These are phyloP conservation scores for Vespertilio murinus DNA, from an alignment of 2,797 vertebrate genomes.

Conservation along the genomic window DNA sequence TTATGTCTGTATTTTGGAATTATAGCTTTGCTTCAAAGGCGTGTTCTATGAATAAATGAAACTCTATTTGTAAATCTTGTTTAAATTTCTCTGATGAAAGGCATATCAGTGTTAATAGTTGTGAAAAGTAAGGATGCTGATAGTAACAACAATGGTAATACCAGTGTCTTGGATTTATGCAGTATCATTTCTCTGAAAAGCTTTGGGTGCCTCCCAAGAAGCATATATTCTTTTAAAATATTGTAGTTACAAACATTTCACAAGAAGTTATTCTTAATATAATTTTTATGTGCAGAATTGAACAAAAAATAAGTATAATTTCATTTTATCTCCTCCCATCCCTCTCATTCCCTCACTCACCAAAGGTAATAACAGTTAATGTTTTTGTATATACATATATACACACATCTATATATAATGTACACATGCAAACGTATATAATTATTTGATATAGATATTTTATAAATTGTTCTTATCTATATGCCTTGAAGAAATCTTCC, in stretches of 20 bases:
- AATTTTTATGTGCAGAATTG: not conserved
- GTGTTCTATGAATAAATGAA: slow-evolving; percentile 62
- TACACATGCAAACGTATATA: not conserved
- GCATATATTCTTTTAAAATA: not conserved
- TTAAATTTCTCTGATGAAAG: slow-evolving; percentile 61
- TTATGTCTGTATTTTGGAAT: slow-evolving; percentile 68
- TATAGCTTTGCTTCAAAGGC: slow-evolving; percentile 57
- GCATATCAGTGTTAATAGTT: not conserved
- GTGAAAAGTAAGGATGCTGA: not conserved
- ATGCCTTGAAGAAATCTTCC: not conserved
- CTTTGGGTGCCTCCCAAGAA: not conserved
- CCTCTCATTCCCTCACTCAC: not conserved
- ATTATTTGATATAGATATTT: not conserved
- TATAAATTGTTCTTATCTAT: slow-evolving; percentile 26
- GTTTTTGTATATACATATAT: not conserved
- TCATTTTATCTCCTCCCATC: not conserved
- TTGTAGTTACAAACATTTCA: slow-evolving; percentile 9
- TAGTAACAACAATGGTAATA: not conserved
- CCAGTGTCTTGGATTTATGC: not conserved
- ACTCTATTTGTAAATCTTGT: slow-evolving; percentile 61
- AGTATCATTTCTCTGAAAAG: not conserved
- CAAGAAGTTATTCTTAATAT: slow-evolving; percentile 23
- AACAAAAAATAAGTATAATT: not conserved
- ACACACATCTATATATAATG: not conserved
- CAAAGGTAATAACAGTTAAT: not conserved